These are phyloP conservation scores for Hololepta plana DNA, from an alignment of 2,888 invertebrate genomes.

Conservation along the genomic window DNA sequence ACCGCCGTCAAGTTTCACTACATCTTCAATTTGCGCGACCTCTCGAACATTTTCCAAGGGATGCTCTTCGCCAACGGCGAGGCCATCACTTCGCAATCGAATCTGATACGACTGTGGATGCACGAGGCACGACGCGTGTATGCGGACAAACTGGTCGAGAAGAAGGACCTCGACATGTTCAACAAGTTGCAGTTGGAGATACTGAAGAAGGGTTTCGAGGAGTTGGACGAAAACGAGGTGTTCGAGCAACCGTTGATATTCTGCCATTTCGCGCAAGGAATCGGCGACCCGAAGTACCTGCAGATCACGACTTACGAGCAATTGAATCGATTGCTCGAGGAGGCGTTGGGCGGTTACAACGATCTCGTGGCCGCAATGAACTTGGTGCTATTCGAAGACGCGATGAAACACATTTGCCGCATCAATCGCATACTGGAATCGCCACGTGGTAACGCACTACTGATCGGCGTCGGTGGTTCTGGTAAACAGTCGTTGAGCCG, in stretches of 20 bases:
- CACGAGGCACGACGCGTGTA: conserved; percentile 86
- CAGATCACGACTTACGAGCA: conserved; percentile 53
- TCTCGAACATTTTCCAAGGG: conserved; percentile 89
- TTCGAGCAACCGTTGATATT: conserved; percentile 65
- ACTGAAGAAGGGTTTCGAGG: conserved; percentile 61
- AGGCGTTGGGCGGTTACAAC: conserved; percentile 63
- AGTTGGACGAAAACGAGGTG: conserved; percentile 52
- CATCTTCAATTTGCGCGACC: conserved; percentile 78
- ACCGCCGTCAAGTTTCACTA: conserved; percentile 94
- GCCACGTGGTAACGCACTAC: conserved; percentile 77
- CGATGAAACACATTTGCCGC: conserved; percentile 82
- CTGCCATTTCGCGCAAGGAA: conserved; percentile 82
- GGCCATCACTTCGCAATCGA: conserved; percentile 45
- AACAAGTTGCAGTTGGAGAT: conserved; percentile 53
- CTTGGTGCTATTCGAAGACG: conserved; percentile 86
- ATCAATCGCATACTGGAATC: conserved; percentile 86
- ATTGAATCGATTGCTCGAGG: conserved; percentile 54
- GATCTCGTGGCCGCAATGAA: conserved; percentile 85
- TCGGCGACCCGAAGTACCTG: conserved; percentile 83
- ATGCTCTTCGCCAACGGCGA: conserved; percentile 68
- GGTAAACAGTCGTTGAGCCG: conserved; percentile 86
- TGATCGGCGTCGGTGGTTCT: conserved; percentile 89
- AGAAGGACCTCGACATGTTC: conserved; percentile 55
- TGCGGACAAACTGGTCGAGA: conserved; percentile 75
- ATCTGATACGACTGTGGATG: conserved; percentile 67